Evolutionary conservation across 1,140 invertebrate species (phyloP), one percentile per base, ranked within the genome.

Genomic region (Lerema accius): DNA sequence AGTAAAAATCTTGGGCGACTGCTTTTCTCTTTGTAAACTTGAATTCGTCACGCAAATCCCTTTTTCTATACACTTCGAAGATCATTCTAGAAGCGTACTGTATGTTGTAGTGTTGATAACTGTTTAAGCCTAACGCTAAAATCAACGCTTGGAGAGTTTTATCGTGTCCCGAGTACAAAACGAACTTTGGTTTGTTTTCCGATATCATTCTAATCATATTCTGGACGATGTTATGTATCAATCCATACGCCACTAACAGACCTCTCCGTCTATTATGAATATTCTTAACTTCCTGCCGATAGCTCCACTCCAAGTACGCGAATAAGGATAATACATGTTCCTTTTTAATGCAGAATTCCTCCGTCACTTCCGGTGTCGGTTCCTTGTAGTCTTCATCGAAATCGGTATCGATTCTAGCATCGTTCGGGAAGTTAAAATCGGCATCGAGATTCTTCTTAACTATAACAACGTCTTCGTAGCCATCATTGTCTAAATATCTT

Each of bases 161-260:
- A 82, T 98, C 97, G 78, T 99, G 98, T 0, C 96, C 97, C 0
- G 97, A 98, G 81, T 97, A 99, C 0, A 98, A 67, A 4, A 97
- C 94, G 58, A 98, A 93, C 76, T 95, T 95, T 0, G 95, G 95
- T 70, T 94, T 95, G 63, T 92, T 94, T 56, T 95, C 95, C 0
- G 95, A 96, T 53, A 95, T 94, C 86, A 95, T 95, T 66, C 93
- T 92, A 0, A 97, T 92, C 93, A 97, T 95, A 67, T 96, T 94
- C 42, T 94, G 93, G 0, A 96, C 95, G 37, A 97, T 94, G 69
- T 95, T 95, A 10, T 95, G 92, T 14, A 97, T 92, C 65, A 97
- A 89, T 35, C 96, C 96, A 70, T 96, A 97, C 0, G 95, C 94
- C 42, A 94, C 91, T 6, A 97, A 76, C n/a, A 96, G 77, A 4